A percentile compares a stretch with the other conserved stretches of the same genome.
These are phyloP conservation scores for Onychorhynchus coronatus DNA, from an alignment of 2,113 vertebrate species.

Conservation along the genomic window DNA sequence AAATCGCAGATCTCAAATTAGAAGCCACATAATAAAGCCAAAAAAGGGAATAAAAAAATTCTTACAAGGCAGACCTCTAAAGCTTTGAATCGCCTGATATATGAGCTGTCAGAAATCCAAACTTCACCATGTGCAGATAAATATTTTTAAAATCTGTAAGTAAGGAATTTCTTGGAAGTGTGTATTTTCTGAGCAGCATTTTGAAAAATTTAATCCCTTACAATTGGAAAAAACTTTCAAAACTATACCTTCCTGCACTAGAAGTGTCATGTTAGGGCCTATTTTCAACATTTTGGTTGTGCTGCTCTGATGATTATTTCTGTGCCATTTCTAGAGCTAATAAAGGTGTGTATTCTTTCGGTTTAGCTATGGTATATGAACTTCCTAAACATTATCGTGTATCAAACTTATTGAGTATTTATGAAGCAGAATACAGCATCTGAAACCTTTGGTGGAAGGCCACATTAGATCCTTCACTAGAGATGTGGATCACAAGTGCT, in stretches of 20 bases:
- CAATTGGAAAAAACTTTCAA: neutral
- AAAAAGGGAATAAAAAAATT: slow-evolving; percentile 59
- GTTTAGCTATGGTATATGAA: neutral
- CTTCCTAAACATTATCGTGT: neutral
- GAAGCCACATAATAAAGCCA: slow-evolving; percentile 49
- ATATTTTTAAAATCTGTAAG: slow-evolving; percentile 47
- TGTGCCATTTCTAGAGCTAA: neutral
- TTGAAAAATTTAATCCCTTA: neutral
- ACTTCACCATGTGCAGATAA: slow-evolving; percentile 39
- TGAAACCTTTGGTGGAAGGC: neutral
- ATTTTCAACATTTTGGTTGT: neutral
- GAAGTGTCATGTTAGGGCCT: neutral
- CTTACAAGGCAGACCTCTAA: slow-evolving; percentile 21
- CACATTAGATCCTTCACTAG: rapidly evolving
- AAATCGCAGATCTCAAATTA: slow-evolving; percentile 44
- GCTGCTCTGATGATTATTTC: neutral
- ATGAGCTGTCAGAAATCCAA: slow-evolving; percentile 54
- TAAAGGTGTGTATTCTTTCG: neutral
- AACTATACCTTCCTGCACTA: neutral
- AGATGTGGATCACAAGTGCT: neutral
- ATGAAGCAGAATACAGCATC: neutral
- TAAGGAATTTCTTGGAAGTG: slow-evolving; percentile 36
- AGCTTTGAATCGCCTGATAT: slow-evolving; percentile 40
- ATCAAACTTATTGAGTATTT: neutral
- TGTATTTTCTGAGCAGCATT: slow-evolving; percentile 20